Evolutionary conservation across 2,113 vertebrate species (phyloP).

Genomic region (Oophaga pumilio): DNA sequence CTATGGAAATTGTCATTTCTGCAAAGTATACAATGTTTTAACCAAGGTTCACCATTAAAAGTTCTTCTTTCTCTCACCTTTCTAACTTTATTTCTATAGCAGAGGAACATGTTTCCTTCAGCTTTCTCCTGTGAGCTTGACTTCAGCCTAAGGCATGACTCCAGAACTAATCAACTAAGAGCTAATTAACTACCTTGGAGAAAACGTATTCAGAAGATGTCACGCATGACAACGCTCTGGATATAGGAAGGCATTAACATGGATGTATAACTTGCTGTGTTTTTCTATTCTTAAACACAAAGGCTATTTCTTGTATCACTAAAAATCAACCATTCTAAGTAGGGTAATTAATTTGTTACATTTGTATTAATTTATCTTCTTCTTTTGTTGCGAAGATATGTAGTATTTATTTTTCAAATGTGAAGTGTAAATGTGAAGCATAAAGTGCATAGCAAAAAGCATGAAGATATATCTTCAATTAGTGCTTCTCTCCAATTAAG

Average conservation of each 20-base stretch:
- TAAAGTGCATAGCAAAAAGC: background rate
- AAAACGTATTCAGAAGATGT: slow-evolving; percentile 27
- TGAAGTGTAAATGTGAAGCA: too few species aligned
- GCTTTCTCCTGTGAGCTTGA: slow-evolving; percentile 22
- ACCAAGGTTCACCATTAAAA: slow-evolving; percentile 13
- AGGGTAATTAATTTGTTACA: background rate
- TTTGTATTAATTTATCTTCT: background rate
- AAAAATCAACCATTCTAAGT: background rate
- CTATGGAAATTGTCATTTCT: background rate
- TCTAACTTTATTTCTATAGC: slow-evolving; percentile 12
- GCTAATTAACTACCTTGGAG: slow-evolving; percentile 52
- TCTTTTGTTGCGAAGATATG: background rate
- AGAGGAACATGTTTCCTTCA: slow-evolving; percentile 1
- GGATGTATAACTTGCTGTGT: slow-evolving; percentile 29
- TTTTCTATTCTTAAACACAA: slow-evolving; percentile 38
- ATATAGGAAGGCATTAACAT: slow-evolving; percentile 47
- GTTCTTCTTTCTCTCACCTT: slow-evolving; percentile 33
- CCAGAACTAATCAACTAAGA: slow-evolving; percentile 47
- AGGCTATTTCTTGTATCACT: slow-evolving; percentile 17
- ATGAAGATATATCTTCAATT: background rate
- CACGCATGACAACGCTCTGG: slow-evolving; percentile 26
- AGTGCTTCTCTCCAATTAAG: background rate
- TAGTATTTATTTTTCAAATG: background rate
- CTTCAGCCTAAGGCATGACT: slow-evolving; percentile 40
- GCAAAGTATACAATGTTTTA: background rate